A percentile compares a stretch with the other conserved stretches of the same genome.
phyloP scores from a whole-genome alignment of 1,140 invertebrate species.

The Caenorhabditis latens region DNA sequence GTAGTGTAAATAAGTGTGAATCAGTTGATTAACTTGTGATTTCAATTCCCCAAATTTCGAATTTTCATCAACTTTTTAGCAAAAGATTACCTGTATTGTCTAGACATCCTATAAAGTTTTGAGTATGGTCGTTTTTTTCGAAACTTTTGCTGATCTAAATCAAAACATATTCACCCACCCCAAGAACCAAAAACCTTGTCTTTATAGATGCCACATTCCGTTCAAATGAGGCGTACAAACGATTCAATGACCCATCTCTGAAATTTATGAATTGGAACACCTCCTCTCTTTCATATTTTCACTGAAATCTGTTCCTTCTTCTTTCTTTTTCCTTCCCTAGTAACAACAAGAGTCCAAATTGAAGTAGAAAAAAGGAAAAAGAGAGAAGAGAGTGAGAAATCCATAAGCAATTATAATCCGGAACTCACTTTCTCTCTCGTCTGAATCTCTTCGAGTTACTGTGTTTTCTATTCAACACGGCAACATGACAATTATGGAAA shows the following conservation, averaged over 20 bases:
- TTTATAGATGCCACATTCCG: too few relatives aligned
- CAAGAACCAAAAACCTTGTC: too few relatives aligned
- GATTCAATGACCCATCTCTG: background rate
- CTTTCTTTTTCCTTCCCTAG: background rate
- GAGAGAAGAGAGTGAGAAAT: background rate
- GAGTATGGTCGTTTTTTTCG: too few relatives aligned
- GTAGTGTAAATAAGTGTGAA: too few relatives aligned
- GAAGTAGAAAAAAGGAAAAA: slow-evolving; percentile 1
- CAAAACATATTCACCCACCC: too few relatives aligned
- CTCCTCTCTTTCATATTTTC: background rate
- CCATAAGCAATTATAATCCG: slow-evolving; percentile 44
- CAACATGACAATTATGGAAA: slow-evolving; percentile 45
- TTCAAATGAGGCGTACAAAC: background rate
- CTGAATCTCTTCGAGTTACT: background rate
- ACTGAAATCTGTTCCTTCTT: background rate
- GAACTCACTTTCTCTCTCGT: slow-evolving; percentile 9
- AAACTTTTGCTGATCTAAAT: too few relatives aligned
- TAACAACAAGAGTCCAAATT: background rate
- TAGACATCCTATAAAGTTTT: too few relatives aligned
- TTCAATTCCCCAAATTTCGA: too few relatives aligned
- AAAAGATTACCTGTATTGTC: too few relatives aligned
- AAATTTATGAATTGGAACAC: slow-evolving; percentile 24
- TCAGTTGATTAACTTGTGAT: too few relatives aligned
- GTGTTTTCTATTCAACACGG: background rate
- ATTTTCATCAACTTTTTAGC: too few relatives aligned